Base-by-base conservation (phyloP, 2,797 vertebrate genomes). In the Phoebastria nigripes region DNA sequence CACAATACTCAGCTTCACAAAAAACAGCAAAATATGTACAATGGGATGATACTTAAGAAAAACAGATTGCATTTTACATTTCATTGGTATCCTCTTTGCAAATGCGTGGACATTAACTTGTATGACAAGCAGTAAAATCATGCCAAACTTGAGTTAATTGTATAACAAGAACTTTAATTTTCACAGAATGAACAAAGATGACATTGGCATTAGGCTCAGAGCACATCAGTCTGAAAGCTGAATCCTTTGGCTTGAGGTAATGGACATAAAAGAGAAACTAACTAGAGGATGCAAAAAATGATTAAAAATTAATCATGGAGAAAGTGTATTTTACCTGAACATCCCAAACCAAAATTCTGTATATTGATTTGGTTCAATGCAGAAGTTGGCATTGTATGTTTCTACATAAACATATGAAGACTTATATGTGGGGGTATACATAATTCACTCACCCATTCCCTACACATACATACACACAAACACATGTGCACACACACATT, bases 401-500 rank as follows among this genome's bases (percentile, higher is more conserved):
- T 87, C 41, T 49, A 56, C 31, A 46, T 72, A 71, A 77, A 41
- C 2, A 11, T 39, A 42, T 1, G 2, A 74, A 85, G 26, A 55
- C 4, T 54, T 65, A 6, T 20, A 39, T 18, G 20, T 52, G 11
- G 18, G 9, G 15, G 5, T 20, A 71, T 26, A 17, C 2, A 1
- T 9, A 62, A 54, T 11, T 41, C 5, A 12, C 46, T 47, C 42
- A 80, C 16, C 39, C 28, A n/a, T 39, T 65, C 39, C 11, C 33
- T 76, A 37, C 9, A 41, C 24, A 9, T 0, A 1, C 2, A 1
- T 8, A n/a, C 39, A 47, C 19, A 72, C 6, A 83, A 58, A 26
- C 3, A 6, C 2, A 0, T n/a, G 11, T 6, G 25, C 24, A 39
- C 11, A n/a, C 4, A 17, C 16, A 13, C 1, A 54, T 39, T 58